Conservation (phyloP, 2,888 invertebrate genomes). For the Craniophora ligustri region DNA sequence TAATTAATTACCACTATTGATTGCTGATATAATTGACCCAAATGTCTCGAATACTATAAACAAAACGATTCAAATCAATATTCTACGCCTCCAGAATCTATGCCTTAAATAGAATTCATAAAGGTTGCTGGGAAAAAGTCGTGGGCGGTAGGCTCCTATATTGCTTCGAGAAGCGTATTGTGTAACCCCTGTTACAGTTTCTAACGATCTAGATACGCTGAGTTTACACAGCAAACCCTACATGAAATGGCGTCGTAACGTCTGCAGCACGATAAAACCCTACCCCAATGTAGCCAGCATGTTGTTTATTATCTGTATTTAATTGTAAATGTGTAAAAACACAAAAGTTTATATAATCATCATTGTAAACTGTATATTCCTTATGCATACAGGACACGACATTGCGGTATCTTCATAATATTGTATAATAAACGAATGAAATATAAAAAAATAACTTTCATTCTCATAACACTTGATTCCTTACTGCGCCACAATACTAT, state of each 20-base stretch:
- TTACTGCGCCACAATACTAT: conserved; percentile 64
- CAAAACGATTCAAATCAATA: conserved; percentile 21
- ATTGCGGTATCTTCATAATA: conserved; percentile 16
- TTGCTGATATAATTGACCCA: conserved; percentile 14
- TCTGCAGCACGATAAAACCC: neutral
- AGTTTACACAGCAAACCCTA: neutral
- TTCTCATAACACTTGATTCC: conserved; percentile 59
- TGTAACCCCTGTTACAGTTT: neutral
- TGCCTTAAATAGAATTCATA: conserved; percentile 10
- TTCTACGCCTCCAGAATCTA: conserved; percentile 20
- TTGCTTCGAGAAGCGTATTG: conserved; percentile 18
- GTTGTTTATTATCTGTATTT: neutral
- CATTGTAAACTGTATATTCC: no score
- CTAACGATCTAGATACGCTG: conserved; percentile 2
- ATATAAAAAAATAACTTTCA: conserved; percentile 29
- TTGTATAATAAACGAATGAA: conserved; percentile 46
- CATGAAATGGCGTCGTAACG: conserved; percentile 2
- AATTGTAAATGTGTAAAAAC: no score
- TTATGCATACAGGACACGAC: conserved; percentile 12
- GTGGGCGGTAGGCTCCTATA: conserved; percentile 22
- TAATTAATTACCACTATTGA: conserved; percentile 13
- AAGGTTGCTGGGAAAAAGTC: conserved; percentile 6
- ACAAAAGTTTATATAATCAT: no score
- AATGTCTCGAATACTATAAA: conserved; percentile 13
- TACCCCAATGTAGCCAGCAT: neutral